These are phyloP conservation scores for Rhopalosiphum padi DNA, from an alignment of 1,140 invertebrate species.

Conservation along the genomic window DNA sequence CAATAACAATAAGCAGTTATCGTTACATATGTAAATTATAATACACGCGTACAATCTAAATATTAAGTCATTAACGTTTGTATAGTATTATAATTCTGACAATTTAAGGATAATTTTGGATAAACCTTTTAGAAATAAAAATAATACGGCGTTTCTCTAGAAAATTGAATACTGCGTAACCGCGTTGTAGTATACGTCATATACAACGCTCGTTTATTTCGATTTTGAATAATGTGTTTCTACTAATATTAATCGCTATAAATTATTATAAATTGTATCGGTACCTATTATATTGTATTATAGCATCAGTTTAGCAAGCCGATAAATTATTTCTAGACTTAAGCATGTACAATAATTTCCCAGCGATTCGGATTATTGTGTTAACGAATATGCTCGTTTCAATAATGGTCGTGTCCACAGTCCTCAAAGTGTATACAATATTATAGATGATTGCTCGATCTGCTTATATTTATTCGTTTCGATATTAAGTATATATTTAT, in stretches of 20 bases:
- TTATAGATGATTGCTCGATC: not conserved
- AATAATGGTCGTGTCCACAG: not conserved
- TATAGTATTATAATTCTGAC: not conserved
- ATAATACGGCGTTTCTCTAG: not conserved
- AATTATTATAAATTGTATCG: not conserved
- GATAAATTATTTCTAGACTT: constrained; percentile 11
- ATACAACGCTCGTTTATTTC: not conserved
- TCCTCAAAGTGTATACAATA: not conserved
- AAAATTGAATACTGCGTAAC: not conserved
- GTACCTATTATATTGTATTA: not conserved
- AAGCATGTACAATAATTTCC: not conserved
- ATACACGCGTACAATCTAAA: not conserved
- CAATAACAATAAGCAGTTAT: not conserved
- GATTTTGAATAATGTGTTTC: not conserved
- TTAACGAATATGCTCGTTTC: not conserved
- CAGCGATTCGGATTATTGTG: not conserved
- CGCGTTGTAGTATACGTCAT: not conserved
- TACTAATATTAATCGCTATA: not conserved
- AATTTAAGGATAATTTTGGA: not conserved
- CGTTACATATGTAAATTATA: not conserved
- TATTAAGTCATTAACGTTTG: not conserved
- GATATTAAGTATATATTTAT: not conserved
- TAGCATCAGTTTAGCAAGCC: not conserved
- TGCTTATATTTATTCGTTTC: not conserved
- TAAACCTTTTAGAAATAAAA: not conserved